Base-by-base conservation (phyloP, 2,797 vertebrate genomes). In the Petrocephalus sullivani region DNA sequence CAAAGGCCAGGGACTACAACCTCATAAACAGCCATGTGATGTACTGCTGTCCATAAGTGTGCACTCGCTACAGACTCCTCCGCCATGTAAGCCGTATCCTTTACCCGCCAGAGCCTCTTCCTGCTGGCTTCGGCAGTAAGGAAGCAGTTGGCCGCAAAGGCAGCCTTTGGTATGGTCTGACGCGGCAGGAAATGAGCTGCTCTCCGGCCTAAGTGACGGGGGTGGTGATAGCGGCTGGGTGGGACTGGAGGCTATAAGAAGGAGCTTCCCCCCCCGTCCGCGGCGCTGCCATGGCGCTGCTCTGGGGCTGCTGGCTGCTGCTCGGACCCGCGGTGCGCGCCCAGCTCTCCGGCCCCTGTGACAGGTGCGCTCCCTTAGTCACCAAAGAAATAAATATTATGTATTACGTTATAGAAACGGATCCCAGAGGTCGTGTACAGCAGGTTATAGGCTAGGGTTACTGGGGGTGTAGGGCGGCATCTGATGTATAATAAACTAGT, bases 331-430 rank as follows among this genome's bases (percentile, higher is more conserved):
- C 53, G 14, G 87, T 58, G 0, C 60, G 58, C 21, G 7, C 64
- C 19, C 82, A 88, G 0, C 58, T 93, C 0, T 94, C 92, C 0
- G 94, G 95, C 0, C 96, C 96, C 0, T 97, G 96, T 91, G 94
- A 96, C 90, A 96, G 96, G 97, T 97, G 28, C 8, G 37, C 33
- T 78, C 12, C 33, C 28, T 28, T 28, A 28, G 28, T 28, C 28
- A 28, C 28, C 28, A 28, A 28, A 28, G 28, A 28, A 28, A 28
- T 28, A 28, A 28, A 28, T 28, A 28, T 28, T 28, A 28, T 28
- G 28, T 28, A 28, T 28, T 28, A 28, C 28, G 28, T 16, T 12
- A 7, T 12, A 7, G 23, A 33, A 41, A 41, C 37, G 28, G 3
- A 41, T 41, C 23, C 21, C 60, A 28, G 61, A 12, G 28, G 2